Conservation (phyloP, 1,140 invertebrate genomes). For the Macrosteles quadrilineatus region DNA sequence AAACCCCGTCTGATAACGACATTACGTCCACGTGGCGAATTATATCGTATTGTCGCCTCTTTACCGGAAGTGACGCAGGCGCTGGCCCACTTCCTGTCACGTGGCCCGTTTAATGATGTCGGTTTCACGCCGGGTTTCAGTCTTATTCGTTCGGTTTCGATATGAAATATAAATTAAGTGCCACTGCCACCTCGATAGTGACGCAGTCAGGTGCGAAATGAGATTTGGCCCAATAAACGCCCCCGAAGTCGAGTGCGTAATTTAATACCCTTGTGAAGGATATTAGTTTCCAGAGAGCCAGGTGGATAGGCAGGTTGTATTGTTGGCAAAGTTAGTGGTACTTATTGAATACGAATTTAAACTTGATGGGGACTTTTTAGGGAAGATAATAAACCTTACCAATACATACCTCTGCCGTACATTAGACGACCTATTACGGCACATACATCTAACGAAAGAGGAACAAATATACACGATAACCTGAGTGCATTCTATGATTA, state of each 20-base stretch:
- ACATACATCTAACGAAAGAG: no score
- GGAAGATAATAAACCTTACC: no score
- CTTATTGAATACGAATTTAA: no score
- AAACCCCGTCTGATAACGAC: conserved; percentile 10
- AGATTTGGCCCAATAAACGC: conserved; percentile 17
- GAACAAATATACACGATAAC: no score
- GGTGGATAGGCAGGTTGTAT: no score
- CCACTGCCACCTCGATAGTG: not conserved
- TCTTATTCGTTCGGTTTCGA: conserved; percentile 12
- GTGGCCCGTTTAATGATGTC: conserved; percentile 16
- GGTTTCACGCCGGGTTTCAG: conserved; percentile 22
- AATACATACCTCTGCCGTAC: no score
- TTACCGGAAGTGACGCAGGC: conserved; percentile 19
- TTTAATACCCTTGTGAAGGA: not conserved
- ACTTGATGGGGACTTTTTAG: no score
- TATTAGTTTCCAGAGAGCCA: no score
- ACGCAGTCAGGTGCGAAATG: conserved; percentile 8
- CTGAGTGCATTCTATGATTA: no score
- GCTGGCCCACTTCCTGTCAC: conserved; percentile 3
- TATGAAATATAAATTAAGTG: conserved; percentile 24
- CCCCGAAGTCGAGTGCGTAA: conserved; percentile 16
- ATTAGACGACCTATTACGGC: no score
- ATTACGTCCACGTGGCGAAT: conserved; percentile 15
- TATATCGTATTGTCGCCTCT: not conserved
- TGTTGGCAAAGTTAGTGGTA: no score